Percentiles rank a stretch among this genome's conserved stretches.
These are phyloP conservation scores for Athalia circularis DNA, from an alignment of 2,888 invertebrate species.

Conservation along the genomic window DNA sequence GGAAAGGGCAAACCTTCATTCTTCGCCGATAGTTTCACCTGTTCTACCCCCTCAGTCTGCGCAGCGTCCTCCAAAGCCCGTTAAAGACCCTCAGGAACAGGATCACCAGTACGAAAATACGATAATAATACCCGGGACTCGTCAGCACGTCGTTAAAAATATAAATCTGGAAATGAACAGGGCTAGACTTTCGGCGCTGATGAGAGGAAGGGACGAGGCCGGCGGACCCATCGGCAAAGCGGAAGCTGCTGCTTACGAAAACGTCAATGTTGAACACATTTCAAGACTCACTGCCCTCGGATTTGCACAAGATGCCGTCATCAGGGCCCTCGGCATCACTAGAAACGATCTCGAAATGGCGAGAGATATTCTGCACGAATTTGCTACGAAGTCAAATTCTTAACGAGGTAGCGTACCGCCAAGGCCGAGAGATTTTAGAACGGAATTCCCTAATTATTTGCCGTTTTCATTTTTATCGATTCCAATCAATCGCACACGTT, in stretches of 20 bases:
- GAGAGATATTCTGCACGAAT: slow-evolving; percentile 94
- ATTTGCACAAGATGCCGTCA: slow-evolving; percentile 92
- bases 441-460: neutral
- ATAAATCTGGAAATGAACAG: slow-evolving; percentile 68
- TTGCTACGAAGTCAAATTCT: slow-evolving; percentile 80
- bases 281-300: slow-evolving; percentile 92
- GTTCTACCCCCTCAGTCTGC: slow-evolving; percentile 67
- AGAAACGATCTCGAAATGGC: slow-evolving; percentile 97
- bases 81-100: slow-evolving; percentile 52
- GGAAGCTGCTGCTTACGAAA: slow-evolving; percentile 83
- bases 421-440: neutral
- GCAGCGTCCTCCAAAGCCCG: slow-evolving; percentile 66
- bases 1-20: slow-evolving; percentile 46
- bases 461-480: neutral
- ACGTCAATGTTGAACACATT: slow-evolving; percentile 93
- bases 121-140: slow-evolving; percentile 73
- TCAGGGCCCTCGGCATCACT: slow-evolving; percentile 93
- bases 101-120: slow-evolving; percentile 77
- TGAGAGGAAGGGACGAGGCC: slow-evolving; percentile 68
- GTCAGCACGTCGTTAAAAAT: slow-evolving; percentile 71
- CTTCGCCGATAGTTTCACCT: slow-evolving; percentile 60
- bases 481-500: no score
- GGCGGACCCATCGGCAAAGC: slow-evolving; percentile 62
- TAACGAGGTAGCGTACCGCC: slow-evolving; percentile 66
- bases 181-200: slow-evolving; percentile 68